A percentile compares a stretch with the other conserved stretches of the same genome.
These are phyloP conservation scores for Rhorus exstirpatorius DNA, from an alignment of 2,888 invertebrate species.

Conservation along the genomic window DNA sequence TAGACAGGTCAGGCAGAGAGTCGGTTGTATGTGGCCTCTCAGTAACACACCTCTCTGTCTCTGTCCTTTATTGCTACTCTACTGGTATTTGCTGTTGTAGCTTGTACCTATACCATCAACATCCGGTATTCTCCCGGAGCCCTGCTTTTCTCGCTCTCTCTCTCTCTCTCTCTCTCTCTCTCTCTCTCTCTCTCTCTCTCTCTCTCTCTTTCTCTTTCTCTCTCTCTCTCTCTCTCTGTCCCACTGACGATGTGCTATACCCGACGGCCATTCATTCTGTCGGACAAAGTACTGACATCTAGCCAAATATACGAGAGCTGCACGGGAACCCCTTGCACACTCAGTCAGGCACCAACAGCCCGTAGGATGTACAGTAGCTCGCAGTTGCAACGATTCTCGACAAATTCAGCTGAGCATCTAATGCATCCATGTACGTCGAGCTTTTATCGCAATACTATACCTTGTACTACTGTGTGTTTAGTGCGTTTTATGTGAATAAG, in stretches of 20 bases:
- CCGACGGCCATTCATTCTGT: slow-evolving; percentile 79
- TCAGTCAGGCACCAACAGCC: slow-evolving; percentile 53
- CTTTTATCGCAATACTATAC: slow-evolving; percentile 28
- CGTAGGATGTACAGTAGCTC: slow-evolving; percentile 44
- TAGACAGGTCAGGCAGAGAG: slow-evolving; percentile 41
- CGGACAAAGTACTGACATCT: slow-evolving; percentile 83
- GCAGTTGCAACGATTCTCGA: slow-evolving; percentile 29
- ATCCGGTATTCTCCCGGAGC: slow-evolving; percentile 73
- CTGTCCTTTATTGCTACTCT: slow-evolving; percentile 77
- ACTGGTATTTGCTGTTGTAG: slow-evolving; percentile 56
- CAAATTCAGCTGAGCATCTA: slow-evolving; percentile 58
- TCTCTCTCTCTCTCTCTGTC: no score
- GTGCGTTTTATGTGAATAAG: slow-evolving; percentile 19
- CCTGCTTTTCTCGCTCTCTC: slow-evolving; percentile 34
- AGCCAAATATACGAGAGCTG: slow-evolving; percentile 80
- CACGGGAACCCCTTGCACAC: slow-evolving; percentile 52
- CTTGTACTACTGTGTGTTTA: slow-evolving; percentile 3
- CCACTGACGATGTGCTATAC: slow-evolving; percentile 34
- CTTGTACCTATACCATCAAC: slow-evolving; percentile 70
- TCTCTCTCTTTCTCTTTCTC: slow-evolving; percentile 20
- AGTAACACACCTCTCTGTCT: slow-evolving; percentile 67
- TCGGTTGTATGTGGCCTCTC: slow-evolving; percentile 45
- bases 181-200: slow-evolving; percentile 35
- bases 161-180: slow-evolving; percentile 36
- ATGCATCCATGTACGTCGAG: slow-evolving; percentile 34